Evolutionary conservation across 2,113 vertebrate genomes (phyloP), one percentile per base, ranked within the genome.

Genomic region (Chrysemys picta): DNA sequence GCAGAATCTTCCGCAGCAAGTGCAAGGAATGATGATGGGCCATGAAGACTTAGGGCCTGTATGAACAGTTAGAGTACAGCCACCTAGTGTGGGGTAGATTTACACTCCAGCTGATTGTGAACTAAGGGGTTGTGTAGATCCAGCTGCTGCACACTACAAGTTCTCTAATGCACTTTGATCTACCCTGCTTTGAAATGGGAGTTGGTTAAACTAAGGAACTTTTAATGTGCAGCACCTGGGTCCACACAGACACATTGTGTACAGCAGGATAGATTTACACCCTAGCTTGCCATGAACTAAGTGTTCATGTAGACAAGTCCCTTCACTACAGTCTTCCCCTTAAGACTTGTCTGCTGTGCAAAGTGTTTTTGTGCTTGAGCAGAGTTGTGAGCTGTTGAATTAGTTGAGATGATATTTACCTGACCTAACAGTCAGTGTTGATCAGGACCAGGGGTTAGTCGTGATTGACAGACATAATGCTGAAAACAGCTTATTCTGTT

Each of bases 381-480:
- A 88, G 53, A 12, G 5, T 57, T 85, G 53, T 25, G 11, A 56
- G 62, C 25, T 78, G 0, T 49, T 45, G 6, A 79, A 42, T 31
- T 88, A 80, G 56, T 79, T 42, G 54, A 65, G 1, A n/a, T 84
- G 80, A 14, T 85, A 65, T 72, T 81, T 79, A 42, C 50, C 54
- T 25, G 80, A 54, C 57, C 81, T 19, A 81, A 54, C 21, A 91
- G 88, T 54, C 88, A 69, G 22, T 8, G 7, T 75, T 45, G 89
- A 75, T 87, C 54, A 89, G 76, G n/a, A 13, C n/a, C 10, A 94
- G 42, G 83, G 81, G 86, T 88, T 57, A 94, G 89, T 93, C 3
- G 59, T 79, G 76, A 6, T 76, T 80, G n/a, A 35, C 6, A 80
- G 89, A 84, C 80, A 8, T 29, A 47, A 65, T 82, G 81, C 54